A percentile compares a stretch with the other conserved stretches of the same genome.
Conservation (phyloP, 2,797 vertebrate genomes). For the Spondyliosoma cantharus region DNA sequence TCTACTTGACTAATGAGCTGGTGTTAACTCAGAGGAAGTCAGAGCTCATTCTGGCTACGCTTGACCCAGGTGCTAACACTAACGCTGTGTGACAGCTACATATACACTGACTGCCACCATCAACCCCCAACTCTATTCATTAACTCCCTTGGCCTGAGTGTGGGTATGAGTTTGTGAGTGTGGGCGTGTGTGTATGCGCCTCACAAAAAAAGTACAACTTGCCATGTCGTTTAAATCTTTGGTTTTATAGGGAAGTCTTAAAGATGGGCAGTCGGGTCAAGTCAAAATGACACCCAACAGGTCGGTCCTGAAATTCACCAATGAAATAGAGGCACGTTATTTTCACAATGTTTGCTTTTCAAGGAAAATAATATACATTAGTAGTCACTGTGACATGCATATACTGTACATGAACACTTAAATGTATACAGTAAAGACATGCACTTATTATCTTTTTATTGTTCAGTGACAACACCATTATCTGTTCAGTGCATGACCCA, state of each 20-base stretch:
- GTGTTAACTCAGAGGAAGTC: conserved; percentile 81
- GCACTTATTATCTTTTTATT: neutral
- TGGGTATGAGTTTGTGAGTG: conserved; percentile 41
- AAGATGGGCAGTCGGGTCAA: conserved; percentile 9
- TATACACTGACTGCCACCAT: conserved; percentile 72
- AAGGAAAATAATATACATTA: neutral
- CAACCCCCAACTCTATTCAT: conserved; percentile 70
- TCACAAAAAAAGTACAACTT: conserved; percentile 10
- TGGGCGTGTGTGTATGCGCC: conserved; percentile 8
- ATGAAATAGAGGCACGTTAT: neutral
- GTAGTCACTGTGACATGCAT: neutral
- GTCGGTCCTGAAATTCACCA: neutral
- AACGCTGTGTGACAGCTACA: conserved; percentile 79
- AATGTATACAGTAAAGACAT: neutral
- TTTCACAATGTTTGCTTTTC: neutral
- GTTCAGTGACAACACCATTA: neutral
- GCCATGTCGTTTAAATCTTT: neutral
- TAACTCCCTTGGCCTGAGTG: conserved; percentile 63
- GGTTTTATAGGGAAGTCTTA: neutral
- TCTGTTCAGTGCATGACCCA: too few species aligned
- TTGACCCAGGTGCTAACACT: conserved; percentile 80
- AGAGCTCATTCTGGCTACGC: conserved; percentile 75
- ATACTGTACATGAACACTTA: neutral
- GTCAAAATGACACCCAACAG: neutral
- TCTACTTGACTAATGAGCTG: conserved; percentile 83